These are phyloP conservation scores for Heliopora coerulea DNA, from an alignment of 92 coral and sea anemone species.

Conservation along the genomic window DNA sequence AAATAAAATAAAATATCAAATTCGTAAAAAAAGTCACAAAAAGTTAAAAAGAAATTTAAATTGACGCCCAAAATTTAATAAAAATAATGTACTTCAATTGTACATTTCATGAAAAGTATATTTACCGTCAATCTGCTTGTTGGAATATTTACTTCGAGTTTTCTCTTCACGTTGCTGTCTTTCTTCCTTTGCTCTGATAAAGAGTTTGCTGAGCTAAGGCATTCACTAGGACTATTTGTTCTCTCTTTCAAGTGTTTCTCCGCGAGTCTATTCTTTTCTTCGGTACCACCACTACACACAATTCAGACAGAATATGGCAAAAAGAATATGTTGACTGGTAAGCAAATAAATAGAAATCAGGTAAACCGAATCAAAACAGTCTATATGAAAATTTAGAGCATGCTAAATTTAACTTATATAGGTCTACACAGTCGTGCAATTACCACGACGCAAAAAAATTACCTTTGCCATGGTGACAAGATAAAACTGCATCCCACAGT, in stretches of 20 bases:
- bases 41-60: neutral
- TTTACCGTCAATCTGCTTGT: slow-evolving; percentile 10
- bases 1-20: too few relatives aligned
- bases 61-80: neutral
- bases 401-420: neutral
- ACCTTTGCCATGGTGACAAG: too few relatives aligned
- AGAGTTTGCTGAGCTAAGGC: neutral
- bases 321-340: too few relatives aligned
- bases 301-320: neutral
- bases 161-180: slow-evolving; percentile 21
- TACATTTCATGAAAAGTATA: neutral
- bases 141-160: slow-evolving; percentile 25
- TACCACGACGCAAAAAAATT: too few relatives aligned
- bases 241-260: neutral
- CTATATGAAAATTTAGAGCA: too few relatives aligned
- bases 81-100: neutral
- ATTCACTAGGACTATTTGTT: neutral
- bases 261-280: neutral
- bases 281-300: slow-evolving; percentile 10
- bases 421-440: too few relatives aligned
- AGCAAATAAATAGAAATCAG: too few relatives aligned
- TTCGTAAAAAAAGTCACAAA: neutral
- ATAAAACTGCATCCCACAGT: too few relatives aligned
- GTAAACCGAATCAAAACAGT: too few relatives aligned
- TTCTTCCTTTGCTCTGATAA: neutral